Base-by-base conservation (phyloP, 2,888 invertebrate species). In the Drymonia ruficornis region DNA sequence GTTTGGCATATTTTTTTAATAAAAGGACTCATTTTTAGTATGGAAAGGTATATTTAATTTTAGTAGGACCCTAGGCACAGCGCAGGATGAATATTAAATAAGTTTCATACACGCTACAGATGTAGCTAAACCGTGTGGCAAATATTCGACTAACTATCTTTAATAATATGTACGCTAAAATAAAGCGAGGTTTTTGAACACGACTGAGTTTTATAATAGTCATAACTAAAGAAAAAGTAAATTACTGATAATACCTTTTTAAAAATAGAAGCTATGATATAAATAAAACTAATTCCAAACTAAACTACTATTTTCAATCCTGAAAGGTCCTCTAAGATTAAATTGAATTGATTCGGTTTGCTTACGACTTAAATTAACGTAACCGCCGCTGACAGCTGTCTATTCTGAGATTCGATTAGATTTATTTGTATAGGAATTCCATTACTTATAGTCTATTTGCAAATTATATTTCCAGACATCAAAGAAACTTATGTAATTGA, bases 321-420 rank as follows among this genome's bases (percentile, higher is more conserved):
- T 44, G 59, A 51, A 67, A 65, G 59, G 40, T 59, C 63, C 56
- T 53, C 53, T 50, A 49, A 50, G 31, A 44, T 55, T 49, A 67
- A 70, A 71, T 66, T 65, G 52, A 69, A 65, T 63, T 63, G 67
- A 63, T 60, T 59, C 52, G 63, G 61, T 71, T 74, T 68, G 63
- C 73, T 72, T 69, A 69, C 56, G 58, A 60, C 55, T 49, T 60
- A 59, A 72, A 76, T 74, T 73, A 69, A 62, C 64, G 55, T 53
- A 55, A 48, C 65, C 52, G 51, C 40, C 15, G 2, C 11, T 31
- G 48, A 23, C 55, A 16, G 43, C 44, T 45, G 54, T 56, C 45
- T 60, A 15, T 55, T 53, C 42, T 38, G 46, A 49, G 52, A 56
- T 58, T 48, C 52, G 49, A 59, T 56, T 44, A 29, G 40, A 55